Percentiles rank a stretch among this genome's conserved stretches.
phyloP scores from a whole-genome alignment of 2,888 invertebrate species.

The Drosophila algonquin region DNA sequence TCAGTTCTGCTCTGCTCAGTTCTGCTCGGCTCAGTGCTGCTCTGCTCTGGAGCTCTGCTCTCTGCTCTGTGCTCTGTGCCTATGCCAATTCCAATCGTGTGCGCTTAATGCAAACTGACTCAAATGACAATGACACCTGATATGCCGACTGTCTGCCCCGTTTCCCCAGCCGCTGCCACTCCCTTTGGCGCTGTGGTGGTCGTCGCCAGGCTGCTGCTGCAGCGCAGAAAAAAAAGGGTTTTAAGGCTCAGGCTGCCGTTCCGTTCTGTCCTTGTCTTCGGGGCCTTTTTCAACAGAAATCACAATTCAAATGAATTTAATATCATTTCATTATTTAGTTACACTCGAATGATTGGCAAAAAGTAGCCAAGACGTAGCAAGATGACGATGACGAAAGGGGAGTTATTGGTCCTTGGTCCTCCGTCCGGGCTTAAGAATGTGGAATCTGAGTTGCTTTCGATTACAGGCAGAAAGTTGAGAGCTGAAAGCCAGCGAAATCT shows the following conservation, averaged over 20 bases:
- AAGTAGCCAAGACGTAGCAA: conserved; percentile 52
- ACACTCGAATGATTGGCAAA: conserved; percentile 80
- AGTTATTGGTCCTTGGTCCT: conserved; percentile 5
- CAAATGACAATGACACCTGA: conserved; percentile 83
- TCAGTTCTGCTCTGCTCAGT: too few relatives aligned
- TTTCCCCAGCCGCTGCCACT: conserved; percentile 1
- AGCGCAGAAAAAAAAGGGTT: conserved; percentile 47
- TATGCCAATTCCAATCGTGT: conserved; percentile 78
- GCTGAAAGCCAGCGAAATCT: conserved; percentile 61
- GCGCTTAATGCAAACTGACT: conserved; percentile 81
- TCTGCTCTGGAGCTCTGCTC: neutral
- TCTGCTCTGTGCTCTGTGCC: conserved; percentile 26
- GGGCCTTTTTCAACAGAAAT: conserved; percentile 81
- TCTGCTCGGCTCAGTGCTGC: too few relatives aligned
- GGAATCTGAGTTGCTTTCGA: conserved; percentile 58
- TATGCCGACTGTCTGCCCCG: conserved; percentile 63
- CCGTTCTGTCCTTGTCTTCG: conserved; percentile 24
- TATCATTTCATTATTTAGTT: conserved; percentile 83
- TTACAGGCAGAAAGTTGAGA: conserved; percentile 20
- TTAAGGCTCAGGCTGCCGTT: conserved; percentile 60
- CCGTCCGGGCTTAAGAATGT: conserved; percentile 24
- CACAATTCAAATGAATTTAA: conserved; percentile 83
- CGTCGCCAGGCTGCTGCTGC: conserved; percentile 50
- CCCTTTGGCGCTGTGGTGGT: conserved; percentile 66
- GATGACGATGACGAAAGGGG: conserved; percentile 26